A percentile compares a stretch with the other conserved stretches of the same genome.
phyloP scores from a whole-genome alignment of 2,113 vertebrate species.

The Ctenomys sociabilis region DNA sequence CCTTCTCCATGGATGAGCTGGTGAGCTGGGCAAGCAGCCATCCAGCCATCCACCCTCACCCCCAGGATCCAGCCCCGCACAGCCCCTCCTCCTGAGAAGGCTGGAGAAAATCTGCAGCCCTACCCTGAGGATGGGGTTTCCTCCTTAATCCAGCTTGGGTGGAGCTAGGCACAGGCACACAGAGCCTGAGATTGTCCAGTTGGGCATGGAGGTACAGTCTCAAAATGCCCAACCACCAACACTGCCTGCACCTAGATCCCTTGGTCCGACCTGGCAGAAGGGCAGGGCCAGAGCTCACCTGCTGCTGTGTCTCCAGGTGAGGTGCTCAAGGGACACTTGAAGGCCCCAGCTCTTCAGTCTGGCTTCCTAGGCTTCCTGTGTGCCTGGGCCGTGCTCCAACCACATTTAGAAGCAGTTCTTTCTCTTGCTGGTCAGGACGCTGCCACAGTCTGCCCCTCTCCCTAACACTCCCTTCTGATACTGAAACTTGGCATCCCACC shows the following conservation, averaged over 20 bases:
- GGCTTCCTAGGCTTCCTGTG: not conserved
- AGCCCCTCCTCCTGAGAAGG: not conserved
- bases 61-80: not conserved
- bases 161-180: not conserved
- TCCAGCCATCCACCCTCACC: not conserved
- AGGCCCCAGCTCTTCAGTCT: not conserved
- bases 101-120: not conserved
- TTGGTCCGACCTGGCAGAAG: not conserved
- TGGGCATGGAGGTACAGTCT: not conserved
- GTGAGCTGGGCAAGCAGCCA: not conserved
- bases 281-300: not conserved
- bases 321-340: not conserved
- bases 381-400: not conserved
- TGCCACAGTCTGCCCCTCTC: not conserved
- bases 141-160: not conserved
- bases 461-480: not conserved
- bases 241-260: not conserved
- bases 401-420: not conserved
- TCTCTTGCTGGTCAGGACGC: not conserved
- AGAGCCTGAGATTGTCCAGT: fast-evolving
- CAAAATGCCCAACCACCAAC: fast-evolving
- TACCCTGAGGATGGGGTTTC: not conserved
- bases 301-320: not conserved
- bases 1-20: fast-evolving
- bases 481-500: not conserved